Evolutionary conservation across 2,888 invertebrate species (phyloP), one percentile per base, ranked within the genome.

Genomic region (Cerastis leucographa): DNA sequence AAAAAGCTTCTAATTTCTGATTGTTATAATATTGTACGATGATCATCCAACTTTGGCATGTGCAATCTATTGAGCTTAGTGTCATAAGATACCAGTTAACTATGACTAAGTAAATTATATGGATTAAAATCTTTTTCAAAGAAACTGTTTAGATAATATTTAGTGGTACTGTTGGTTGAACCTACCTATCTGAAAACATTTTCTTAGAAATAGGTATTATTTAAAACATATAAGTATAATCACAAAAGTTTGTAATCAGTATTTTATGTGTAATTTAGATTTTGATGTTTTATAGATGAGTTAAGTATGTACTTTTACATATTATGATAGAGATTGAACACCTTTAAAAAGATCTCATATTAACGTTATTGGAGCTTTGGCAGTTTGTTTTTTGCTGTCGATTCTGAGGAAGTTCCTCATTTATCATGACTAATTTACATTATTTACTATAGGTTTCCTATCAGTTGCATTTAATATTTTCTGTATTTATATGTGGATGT

Each of bases 401-500:
- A 73, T 74, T 65, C 54, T 81, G 69, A 71, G 66, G 66, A 79
- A 76, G 65, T 81, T 76, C 64, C 62, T 74, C 59, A 74, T 74
- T 66, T 78, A 62, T 79, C 67, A 74, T 78, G 78, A 83, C 76
- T 82, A 74, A 64, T 81, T 80, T 72, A 81, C 79, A 76, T 76
- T 72, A 76, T 78, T 80, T 76, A 70, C 81, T 73, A 83, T 85
- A 83, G 81, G 89, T 90, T 88, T 90, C 90, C 90, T 90, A 89
- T 86, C 80, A 70, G 80, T 85, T 89, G 90, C 90, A 90, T 90
- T 90, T 89, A 89, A 86, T 84, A 83, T 75, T 82, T 83, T 84
- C 56, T 83, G 71, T 86, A 82, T 79, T 84, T 80, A 64, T 87
- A 85, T 86, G 78, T 77, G 72, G 84, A 87, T 82, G 70, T 82